Base-by-base conservation (phyloP, 2,888 invertebrate genomes). In the Dryocosmus kuriphilus region DNA sequence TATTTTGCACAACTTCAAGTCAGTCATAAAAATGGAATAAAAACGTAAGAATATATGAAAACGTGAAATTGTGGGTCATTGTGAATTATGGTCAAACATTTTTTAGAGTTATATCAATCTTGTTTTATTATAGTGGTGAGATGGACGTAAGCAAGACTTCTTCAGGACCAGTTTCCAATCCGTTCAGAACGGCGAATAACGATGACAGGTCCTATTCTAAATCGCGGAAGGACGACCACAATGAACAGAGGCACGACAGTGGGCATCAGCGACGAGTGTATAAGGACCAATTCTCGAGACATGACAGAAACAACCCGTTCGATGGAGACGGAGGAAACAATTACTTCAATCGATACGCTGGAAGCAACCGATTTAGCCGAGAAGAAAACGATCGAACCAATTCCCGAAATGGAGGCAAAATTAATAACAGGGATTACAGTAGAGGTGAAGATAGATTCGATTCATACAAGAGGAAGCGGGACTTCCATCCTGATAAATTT, bases 191-290 rank as follows among this genome's bases (percentile, higher is more conserved):
- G 65, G 16, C 71, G 0, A n/a, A n/a, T 16, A 75, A 74, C 14
- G 80, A 79, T 30, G 77, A 77, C 11, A 80, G 55, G 24, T 65
- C 60, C 0, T 84, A 83, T 74, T 61, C 81, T 6, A 88, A 88
- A 79, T 79, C 77, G 62, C 87, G 88, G 80, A 90, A 86, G 74
- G 86, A 88, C 41, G 88, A 86, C 9, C 85, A 86, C 22, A 89
- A 87, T 71, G 88, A 88, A 77, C 86, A 86, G 60, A 87, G 84
- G 77, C 77, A 81, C 51, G 88, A 89, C 41, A 86, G 81, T 80
- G 84, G 84, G 63, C 82, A 80, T 60, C 81, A 82, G 38, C 82
- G 79, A 75, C 65, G 79, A 30, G 60, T 73, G 62, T 57, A 65
- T 5, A 75, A 32, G 38, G 67, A 81, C 65, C 51, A 7, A 8